These are phyloP conservation scores for Asteroscopus sphinx DNA, from an alignment of 2,888 invertebrate species.

Conservation along the genomic window DNA sequence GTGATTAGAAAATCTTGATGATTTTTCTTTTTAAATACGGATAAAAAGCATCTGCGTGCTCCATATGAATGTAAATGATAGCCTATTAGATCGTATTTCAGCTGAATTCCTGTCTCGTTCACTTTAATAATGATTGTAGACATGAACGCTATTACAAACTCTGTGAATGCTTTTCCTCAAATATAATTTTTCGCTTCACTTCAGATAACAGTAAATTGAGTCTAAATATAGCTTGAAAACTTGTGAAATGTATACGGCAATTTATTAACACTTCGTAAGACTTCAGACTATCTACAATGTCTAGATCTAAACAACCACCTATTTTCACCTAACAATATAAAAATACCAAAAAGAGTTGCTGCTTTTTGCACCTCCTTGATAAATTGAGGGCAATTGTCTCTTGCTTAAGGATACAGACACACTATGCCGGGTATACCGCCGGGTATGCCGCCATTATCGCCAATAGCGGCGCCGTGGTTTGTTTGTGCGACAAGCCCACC, in stretches of 20 bases:
- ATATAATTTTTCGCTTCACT: slow-evolving; percentile 10
- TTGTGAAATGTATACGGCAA: too few species aligned
- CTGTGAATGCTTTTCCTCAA: slow-evolving; percentile 2
- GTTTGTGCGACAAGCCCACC: too few species aligned
- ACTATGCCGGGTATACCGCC: too few species aligned
- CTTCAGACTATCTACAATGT: background rate
- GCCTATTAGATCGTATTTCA: slow-evolving; percentile 25
- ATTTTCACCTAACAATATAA: slow-evolving; percentile 1
- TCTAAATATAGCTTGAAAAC: too few species aligned
- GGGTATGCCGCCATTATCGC: too few species aligned
- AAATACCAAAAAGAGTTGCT: slow-evolving; percentile 12
- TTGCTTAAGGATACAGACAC: too few species aligned
- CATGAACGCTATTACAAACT: background rate
- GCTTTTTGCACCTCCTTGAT: slow-evolving; percentile 40
- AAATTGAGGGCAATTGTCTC: slow-evolving; percentile 50
- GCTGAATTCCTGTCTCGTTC: slow-evolving; percentile 28
- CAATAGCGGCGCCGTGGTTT: too few species aligned
- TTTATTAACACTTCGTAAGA: too few species aligned
- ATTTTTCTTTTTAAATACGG: background rate
- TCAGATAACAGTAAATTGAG: background rate
- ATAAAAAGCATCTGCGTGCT: slow-evolving; percentile 1
- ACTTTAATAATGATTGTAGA: slow-evolving; percentile 11
- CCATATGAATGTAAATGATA: slow-evolving; percentile 30
- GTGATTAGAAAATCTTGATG: too few species aligned
- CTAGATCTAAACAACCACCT: background rate